A percentile compares a stretch with the other conserved stretches of the same genome.
phyloP scores from a whole-genome alignment of 2,888 invertebrate species.

The Tineola bisselliella region DNA sequence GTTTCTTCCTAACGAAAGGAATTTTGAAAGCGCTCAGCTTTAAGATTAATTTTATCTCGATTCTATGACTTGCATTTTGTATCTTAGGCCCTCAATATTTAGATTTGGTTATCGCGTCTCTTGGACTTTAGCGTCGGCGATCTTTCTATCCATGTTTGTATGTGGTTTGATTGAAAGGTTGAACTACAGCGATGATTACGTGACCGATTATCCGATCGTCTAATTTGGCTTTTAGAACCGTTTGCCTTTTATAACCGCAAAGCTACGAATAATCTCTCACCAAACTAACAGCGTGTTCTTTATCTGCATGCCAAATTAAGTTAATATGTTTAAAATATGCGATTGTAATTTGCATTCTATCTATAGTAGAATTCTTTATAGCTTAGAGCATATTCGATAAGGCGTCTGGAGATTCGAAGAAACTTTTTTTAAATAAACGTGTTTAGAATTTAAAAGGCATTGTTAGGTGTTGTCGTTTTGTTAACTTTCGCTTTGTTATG shows the following conservation, averaged over 20 bases:
- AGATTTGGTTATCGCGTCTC: neutral
- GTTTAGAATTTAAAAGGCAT: neutral
- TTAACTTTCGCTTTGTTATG: slow-evolving; percentile 3
- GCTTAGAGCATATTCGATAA: neutral
- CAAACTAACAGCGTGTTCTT: slow-evolving; percentile 3
- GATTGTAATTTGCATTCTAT: neutral
- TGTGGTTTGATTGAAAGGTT: slow-evolving; percentile 45
- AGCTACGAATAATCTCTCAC: neutral
- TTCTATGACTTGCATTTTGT: neutral
- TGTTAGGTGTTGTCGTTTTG: neutral
- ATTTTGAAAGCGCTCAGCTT: slow-evolving; percentile 9
- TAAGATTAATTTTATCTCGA: slow-evolving; percentile 7
- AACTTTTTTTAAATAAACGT: neutral
- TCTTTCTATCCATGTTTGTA: slow-evolving; percentile 19
- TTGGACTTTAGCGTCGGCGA: neutral
- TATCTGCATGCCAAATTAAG: slow-evolving; percentile 11
- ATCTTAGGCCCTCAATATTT: neutral
- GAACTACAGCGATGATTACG: slow-evolving; percentile 37
- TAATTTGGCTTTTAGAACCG: slow-evolving; percentile 36
- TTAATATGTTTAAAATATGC: slow-evolving; percentile 8
- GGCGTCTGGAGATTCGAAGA: neutral
- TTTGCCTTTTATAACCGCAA: slow-evolving; percentile 8
- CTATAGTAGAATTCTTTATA: neutral
- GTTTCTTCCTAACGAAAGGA: slow-evolving; percentile 7
- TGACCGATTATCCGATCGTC: slow-evolving; percentile 45